Evolutionary conservation across 2,797 vertebrate genomes (phyloP).

Genomic region (Danio jaintianensis): DNA sequence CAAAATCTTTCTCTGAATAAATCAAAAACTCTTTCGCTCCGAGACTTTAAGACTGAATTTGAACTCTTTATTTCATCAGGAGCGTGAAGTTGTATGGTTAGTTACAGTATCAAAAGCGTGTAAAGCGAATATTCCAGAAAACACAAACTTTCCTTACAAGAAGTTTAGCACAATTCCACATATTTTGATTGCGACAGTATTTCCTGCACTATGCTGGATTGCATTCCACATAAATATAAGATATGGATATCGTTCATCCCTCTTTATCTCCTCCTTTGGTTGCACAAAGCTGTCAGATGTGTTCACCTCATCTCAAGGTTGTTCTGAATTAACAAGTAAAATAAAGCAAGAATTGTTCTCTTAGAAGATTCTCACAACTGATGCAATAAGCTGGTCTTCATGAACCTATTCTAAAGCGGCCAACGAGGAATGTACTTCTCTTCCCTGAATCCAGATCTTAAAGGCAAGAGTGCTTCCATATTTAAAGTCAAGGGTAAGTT

Average conservation of each 20-base stretch:
- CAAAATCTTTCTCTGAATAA: slow-evolving; percentile 77
- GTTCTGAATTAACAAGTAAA: slow-evolving; percentile 8
- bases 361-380: slow-evolving; percentile 21
- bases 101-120: slow-evolving; percentile 49
- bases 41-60: slow-evolving; percentile 44
- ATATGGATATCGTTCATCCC: not conserved
- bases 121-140: slow-evolving; percentile 42
- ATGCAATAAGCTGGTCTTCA: slow-evolving; percentile 35
- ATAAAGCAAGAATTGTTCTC: not conserved
- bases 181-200: slow-evolving; percentile 14
- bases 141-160: slow-evolving; percentile 33
- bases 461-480: slow-evolving; percentile 26
- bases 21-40: slow-evolving; percentile 75
- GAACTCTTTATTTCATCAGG: slow-evolving; percentile 70
- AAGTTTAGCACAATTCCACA: not conserved
- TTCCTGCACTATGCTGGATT: slow-evolving; percentile 7
- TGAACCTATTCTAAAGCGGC: slow-evolving; percentile 23
- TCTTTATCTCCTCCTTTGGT: slow-evolving; percentile 3
- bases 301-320: slow-evolving; percentile 13
- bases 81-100: slow-evolving; percentile 71
- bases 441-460: slow-evolving; percentile 25
- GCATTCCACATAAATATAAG: not conserved
- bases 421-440: slow-evolving; percentile 6
- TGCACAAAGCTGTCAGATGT: slow-evolving; percentile 36
- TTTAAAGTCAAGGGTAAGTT: slow-evolving; percentile 27